phyloP scores from a whole-genome alignment of 1,140 invertebrate genomes.

The Leptonema lineaticorne region DNA sequence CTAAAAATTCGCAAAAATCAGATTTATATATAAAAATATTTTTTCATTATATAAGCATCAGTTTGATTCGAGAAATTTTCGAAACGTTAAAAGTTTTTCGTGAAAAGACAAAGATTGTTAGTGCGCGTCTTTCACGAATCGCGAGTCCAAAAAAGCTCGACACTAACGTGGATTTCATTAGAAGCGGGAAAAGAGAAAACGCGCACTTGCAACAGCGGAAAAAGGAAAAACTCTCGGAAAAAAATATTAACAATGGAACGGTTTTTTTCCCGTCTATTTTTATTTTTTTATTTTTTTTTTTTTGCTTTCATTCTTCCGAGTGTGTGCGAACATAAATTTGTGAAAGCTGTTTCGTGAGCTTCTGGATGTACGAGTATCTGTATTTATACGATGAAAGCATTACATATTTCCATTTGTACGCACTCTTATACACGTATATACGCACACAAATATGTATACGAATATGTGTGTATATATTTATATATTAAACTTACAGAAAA shows the following conservation, averaged over 20 bases:
- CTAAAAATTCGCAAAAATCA: too few relatives aligned
- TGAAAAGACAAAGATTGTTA: not conserved
- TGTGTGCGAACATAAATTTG: not conserved
- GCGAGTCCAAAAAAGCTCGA: not conserved
- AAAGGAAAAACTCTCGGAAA: not conserved
- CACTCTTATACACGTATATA: too few relatives aligned
- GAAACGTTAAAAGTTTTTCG: not conserved
- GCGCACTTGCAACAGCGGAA: not conserved
- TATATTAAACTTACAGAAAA: too few relatives aligned
- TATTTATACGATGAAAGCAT: too few relatives aligned
- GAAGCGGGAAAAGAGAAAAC: not conserved
- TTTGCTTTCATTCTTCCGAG: too few relatives aligned
- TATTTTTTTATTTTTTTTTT: too few relatives aligned
- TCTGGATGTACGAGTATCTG: not conserved
- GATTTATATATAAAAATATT: not conserved
- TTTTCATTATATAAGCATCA: not conserved
- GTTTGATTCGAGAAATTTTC: not conserved
- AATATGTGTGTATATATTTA: too few relatives aligned
- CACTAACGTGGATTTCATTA: slow-evolving; percentile 3
- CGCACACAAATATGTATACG: too few relatives aligned
- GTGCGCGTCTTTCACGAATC: not conserved
- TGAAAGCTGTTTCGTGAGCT: not conserved
- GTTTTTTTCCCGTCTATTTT: too few relatives aligned
- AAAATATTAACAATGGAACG: not conserved
- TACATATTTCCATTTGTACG: too few relatives aligned